Percentiles rank a stretch among this genome's conserved stretches.
Conservation (phyloP, 2,113 vertebrate species). For the Helogale parvula region DNA sequence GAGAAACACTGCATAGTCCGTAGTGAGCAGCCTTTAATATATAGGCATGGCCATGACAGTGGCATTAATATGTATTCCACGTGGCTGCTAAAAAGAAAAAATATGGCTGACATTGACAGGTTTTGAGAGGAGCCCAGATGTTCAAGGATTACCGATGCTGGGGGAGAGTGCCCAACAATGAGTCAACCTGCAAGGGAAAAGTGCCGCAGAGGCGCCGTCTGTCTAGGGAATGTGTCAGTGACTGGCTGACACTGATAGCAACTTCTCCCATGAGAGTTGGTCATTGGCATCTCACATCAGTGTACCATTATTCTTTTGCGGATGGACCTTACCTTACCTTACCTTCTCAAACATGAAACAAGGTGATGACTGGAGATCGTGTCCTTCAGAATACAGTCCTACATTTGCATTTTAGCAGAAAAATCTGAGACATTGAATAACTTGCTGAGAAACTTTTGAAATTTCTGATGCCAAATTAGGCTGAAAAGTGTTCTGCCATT, state of each 20-base stretch:
- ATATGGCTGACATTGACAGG: not conserved
- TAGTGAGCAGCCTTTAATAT: not conserved
- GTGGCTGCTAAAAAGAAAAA: not conserved
- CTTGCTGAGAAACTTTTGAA: not conserved
- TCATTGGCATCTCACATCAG: not conserved
- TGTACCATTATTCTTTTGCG: not conserved
- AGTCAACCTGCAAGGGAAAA: not conserved
- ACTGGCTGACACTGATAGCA: not conserved
- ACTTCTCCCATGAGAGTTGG: not conserved
- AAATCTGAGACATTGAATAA: not conserved
- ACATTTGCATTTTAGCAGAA: constrained; percentile 37
- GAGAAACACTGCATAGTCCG: not conserved
- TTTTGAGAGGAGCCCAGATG: not conserved
- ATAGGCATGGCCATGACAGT: not conserved
- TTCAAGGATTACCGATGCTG: not conserved
- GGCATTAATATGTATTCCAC: not conserved
- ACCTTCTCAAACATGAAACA: constrained; percentile 20
- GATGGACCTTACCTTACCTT: not conserved
- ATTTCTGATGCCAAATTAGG: not conserved
- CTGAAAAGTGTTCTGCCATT: not conserved
- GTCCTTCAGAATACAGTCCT: constrained; percentile 15
- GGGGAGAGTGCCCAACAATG: not conserved
- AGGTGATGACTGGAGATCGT: not conserved
- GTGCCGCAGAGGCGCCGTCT: not conserved
- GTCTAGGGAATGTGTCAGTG: too few species aligned